Evolutionary conservation across 2,888 invertebrate genomes (phyloP).

Genomic region (Polymixis flavicincta): DNA sequence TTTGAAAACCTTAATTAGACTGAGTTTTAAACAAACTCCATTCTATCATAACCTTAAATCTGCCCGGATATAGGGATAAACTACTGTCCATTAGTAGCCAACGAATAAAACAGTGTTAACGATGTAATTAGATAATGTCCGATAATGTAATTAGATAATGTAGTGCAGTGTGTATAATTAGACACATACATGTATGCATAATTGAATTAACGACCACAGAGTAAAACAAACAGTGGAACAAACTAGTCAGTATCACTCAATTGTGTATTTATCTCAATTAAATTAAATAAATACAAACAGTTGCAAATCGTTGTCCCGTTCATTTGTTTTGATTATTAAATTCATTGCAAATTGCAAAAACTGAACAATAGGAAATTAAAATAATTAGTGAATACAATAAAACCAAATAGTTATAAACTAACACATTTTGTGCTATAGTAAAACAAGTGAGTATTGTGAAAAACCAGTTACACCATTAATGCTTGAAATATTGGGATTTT

Average conservation of each 20-base stretch:
- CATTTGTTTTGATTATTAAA: conserved; percentile 1
- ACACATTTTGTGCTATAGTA: not conserved
- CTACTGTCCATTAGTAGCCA: not conserved
- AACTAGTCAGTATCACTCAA: conserved; percentile 5
- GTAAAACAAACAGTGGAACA: conserved; percentile 30
- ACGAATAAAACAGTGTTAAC: not conserved
- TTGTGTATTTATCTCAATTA: conserved; percentile 40
- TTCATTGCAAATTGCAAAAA: not conserved
- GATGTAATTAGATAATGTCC: not conserved
- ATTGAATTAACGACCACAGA: conserved; percentile 4
- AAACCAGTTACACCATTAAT: not conserved
- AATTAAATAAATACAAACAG: not conserved
- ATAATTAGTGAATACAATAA: not conserved
- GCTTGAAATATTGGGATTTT: not conserved
- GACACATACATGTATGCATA: not conserved
- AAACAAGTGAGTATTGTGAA: not conserved
- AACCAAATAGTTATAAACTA: not conserved
- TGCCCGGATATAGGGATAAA: not conserved
- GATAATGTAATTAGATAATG: no score
- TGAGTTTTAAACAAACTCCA: not conserved
- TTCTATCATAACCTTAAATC: not conserved
- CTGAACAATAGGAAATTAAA: not conserved
- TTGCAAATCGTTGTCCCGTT: conserved; percentile 4
- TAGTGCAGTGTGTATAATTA: not conserved
- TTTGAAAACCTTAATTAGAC: not conserved